Evolutionary conservation across 2,888 invertebrate species (phyloP).

Genomic region (Blastobasis lacticolella): DNA sequence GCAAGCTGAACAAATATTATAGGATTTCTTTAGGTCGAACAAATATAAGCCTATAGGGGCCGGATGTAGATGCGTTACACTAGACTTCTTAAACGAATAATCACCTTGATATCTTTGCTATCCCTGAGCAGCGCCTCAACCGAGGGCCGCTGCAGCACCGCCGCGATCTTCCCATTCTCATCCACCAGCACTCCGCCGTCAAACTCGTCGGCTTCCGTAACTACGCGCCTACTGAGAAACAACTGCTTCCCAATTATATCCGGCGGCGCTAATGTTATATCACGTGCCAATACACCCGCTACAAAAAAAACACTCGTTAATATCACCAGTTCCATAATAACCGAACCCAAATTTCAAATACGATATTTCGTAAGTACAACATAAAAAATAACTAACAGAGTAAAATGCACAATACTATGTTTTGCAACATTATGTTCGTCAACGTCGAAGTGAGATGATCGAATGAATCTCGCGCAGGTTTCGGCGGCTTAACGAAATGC

Average conservation of each 20-base stretch:
- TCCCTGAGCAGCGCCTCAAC: conserved; percentile 54
- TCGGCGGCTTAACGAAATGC: conserved; percentile 8
- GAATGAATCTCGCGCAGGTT: conserved; percentile 1
- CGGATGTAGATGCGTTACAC: no score
- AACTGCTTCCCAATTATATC: conserved; percentile 29
- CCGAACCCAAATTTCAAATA: no score
- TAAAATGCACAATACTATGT: not conserved
- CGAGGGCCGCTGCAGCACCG: conserved; percentile 58
- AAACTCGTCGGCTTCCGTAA: conserved; percentile 64
- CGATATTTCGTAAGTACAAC: no score
- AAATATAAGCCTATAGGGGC: no score
- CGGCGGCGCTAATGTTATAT: conserved; percentile 16
- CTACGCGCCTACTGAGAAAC: conserved; percentile 59
- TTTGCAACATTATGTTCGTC: not conserved
- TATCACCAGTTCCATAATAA: no score
- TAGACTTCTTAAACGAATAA: not conserved
- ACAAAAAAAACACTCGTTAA: conserved; percentile 5
- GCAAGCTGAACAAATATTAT: no score
- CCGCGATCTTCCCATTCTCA: conserved; percentile 71
- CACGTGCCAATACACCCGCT: conserved; percentile 20
- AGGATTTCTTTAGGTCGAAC: no score
- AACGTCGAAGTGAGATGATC: conserved; percentile 9
- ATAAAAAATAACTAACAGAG: not conserved
- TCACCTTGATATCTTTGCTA: conserved; percentile 49
- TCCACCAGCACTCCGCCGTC: conserved; percentile 76